These are phyloP conservation scores for Tridacna gigas DNA, from an alignment of 2,888 invertebrate genomes.

Conservation along the genomic window DNA sequence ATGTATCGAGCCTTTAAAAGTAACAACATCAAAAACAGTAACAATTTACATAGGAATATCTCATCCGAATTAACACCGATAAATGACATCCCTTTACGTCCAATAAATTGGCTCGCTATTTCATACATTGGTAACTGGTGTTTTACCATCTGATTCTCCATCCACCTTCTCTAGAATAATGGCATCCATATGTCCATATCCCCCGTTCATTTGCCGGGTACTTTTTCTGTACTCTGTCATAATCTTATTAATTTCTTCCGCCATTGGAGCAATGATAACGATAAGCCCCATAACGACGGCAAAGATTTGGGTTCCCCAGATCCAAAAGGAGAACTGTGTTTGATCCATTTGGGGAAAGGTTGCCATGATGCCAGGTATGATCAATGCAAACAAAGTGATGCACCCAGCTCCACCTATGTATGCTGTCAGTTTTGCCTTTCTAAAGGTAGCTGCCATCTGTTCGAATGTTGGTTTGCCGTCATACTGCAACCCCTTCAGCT, in stretches of 20 bases:
- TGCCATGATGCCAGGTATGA: conserved; percentile 80
- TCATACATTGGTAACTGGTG: conserved; percentile 60
- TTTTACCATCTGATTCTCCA: conserved; percentile 46
- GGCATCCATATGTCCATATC: conserved; percentile 63
- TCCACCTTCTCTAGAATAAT: conserved; percentile 53
- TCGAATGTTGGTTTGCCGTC: conserved; percentile 78
- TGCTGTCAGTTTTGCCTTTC: conserved; percentile 75
- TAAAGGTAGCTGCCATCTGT: conserved; percentile 78
- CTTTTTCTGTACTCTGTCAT: conserved; percentile 75
- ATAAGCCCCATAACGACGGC: conserved; percentile 80
- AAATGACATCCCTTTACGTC: no score
- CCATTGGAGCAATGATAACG: conserved; percentile 78
- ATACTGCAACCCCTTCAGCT: conserved; percentile 75
- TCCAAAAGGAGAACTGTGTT: conserved; percentile 78
- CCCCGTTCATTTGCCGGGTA: conserved; percentile 58
- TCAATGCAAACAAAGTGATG: conserved; percentile 74
- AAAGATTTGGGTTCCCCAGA: conserved; percentile 78
- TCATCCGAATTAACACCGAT: no score
- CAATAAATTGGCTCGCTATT: not conserved
- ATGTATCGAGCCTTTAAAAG: no score
- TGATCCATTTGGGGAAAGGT: conserved; percentile 77
- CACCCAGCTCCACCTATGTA: conserved; percentile 75
- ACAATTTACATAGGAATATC: no score
- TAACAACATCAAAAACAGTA: no score
- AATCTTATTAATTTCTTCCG: conserved; percentile 78